Conservation (phyloP, 2,797 vertebrate species). For the Cyprinodon diabolis region DNA sequence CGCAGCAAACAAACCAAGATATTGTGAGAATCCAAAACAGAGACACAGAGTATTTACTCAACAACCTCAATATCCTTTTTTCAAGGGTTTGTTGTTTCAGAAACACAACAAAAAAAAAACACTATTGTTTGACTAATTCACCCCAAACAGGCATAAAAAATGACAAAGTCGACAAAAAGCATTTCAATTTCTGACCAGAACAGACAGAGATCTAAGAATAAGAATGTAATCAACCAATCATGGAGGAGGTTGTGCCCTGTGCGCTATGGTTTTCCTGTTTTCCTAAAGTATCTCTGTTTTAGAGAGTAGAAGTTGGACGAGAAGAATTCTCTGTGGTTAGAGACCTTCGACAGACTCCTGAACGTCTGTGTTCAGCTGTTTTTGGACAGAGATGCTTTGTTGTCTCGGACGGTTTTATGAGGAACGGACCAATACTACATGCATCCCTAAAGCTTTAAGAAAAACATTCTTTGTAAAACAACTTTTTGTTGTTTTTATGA, state of each 20-base stretch:
- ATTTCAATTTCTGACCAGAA: constrained; percentile 36
- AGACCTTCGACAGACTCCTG: constrained; percentile 75
- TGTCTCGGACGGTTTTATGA: constrained; percentile 66
- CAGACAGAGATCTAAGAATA: constrained; percentile 24
- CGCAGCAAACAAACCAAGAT: constrained; percentile 55
- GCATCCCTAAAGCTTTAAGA: constrained; percentile 47
- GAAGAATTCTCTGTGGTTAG: constrained; percentile 63
- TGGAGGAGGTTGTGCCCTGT: constrained; percentile 40
- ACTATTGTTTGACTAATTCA: constrained; percentile 11
- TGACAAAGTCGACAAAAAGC: neutral
- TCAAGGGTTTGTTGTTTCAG: constrained; percentile 26
- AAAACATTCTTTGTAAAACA: constrained; percentile 40
- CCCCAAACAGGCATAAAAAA: constrained; percentile 28
- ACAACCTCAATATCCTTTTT: constrained; percentile 60
- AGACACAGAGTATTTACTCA: constrained; percentile 59
- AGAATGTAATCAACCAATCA: constrained; percentile 49
- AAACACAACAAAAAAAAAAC: constrained; percentile 15
- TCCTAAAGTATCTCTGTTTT: constrained; percentile 26
- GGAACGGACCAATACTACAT: constrained; percentile 56
- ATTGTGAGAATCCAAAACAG: constrained; percentile 52
- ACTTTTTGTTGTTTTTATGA: constrained; percentile 23
- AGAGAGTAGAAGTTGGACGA: constrained; percentile 59
- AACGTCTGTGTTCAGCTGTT: constrained; percentile 69
- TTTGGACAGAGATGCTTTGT: constrained; percentile 64
- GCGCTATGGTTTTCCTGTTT: constrained; percentile 40